Evolutionary conservation across 2,113 vertebrate species (phyloP), one percentile per base, ranked within the genome.

Genomic region (Danionella cerebrum): DNA sequence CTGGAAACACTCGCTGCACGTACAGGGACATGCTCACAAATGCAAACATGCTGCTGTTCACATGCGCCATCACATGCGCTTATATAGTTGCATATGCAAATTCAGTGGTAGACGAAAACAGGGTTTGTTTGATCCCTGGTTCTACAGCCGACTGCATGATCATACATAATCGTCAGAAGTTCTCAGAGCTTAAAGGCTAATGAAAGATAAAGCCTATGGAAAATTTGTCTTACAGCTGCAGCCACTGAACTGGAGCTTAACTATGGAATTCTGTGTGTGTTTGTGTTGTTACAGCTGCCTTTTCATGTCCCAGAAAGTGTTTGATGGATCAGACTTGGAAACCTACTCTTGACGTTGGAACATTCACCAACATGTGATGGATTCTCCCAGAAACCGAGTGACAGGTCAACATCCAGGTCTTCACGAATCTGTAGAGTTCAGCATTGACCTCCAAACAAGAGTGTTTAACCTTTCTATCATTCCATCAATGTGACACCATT

Each of bases 221-320:
- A 44, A 18, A 54, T 44, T 3, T 54, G 27, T 6, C 7, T 29
- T 18, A 31, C 11, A 55, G 25, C 7, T 36, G 19, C 10, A 52
- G 10, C 11, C 2, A 44, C 36, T 42, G 22, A 29, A 27, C n/a
- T 25, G 16, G 1, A 45, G 45, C 27, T 2, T 16, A 31, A 31
- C 14, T 6, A 31, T 29, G 50, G 27, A 10, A 12, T 19, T 64
- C 12, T 58, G 18, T 51, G 9, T 67, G 18, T 45, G 59, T 65
- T 48, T 54, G 45, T 52, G 19, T 21, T 18, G 51, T 51, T 45
- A 65, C 51, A 65, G 51, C 50, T 69, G 42, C 67, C 50, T 19
- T 58, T 25, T 65, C 21, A 54, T 55, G 29, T 55, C 21, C 13
- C 13, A 31, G 60, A 22, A 29, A 38, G 55, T 31, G 57, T 63